Evolutionary conservation across 2,113 vertebrate species (phyloP).

Genomic region (Muntiacus muntjak): DNA sequence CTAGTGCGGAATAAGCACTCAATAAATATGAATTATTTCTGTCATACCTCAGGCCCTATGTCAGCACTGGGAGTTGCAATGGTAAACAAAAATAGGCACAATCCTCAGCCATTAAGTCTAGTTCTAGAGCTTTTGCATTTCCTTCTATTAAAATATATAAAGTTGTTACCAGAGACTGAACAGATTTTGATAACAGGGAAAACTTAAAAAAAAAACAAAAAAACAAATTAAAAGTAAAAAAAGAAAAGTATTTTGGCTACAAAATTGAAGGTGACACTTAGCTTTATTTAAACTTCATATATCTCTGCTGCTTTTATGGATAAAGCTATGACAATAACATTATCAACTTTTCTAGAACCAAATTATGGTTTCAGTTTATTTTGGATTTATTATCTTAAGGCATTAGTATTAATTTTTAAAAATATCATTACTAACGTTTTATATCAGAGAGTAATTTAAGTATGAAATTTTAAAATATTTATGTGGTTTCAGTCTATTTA

Average conservation of each 20-base stretch:
- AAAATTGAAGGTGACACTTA: neutral
- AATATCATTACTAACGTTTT: constrained; percentile 37
- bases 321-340: neutral
- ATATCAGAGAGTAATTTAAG: constrained; percentile 39
- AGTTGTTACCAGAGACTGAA: neutral
- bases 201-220: neutral
- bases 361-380: constrained; percentile 20
- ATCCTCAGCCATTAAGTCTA: neutral
- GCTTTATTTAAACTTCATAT: neutral
- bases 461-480: constrained; percentile 50
- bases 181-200: neutral
- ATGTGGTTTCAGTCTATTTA: constrained; percentile 31
- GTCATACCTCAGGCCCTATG: neutral
- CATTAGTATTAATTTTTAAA: constrained; percentile 65
- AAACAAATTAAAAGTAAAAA: neutral
- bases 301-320: neutral
- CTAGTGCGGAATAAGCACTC: neutral
- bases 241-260: neutral
- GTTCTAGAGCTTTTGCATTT: neutral
- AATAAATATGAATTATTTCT: neutral
- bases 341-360: constrained; percentile 8
- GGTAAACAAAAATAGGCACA: neutral
- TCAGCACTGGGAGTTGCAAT: neutral
- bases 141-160: neutral
- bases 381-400: constrained; percentile 43